Conservation (phyloP, 2,888 invertebrate species). For the Synergus itoensis region DNA sequence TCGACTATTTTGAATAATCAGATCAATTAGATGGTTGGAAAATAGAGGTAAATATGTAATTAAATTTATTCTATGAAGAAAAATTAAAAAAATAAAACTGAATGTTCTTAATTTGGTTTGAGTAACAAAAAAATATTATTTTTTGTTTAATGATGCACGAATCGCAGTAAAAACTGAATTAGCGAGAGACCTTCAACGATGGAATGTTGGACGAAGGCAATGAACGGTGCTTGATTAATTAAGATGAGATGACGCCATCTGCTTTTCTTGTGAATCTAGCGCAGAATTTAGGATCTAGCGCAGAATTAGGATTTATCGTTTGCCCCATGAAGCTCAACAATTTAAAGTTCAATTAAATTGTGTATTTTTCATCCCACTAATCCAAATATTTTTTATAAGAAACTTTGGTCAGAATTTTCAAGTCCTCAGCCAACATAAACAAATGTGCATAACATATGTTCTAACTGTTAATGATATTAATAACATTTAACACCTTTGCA, state of each 20-base stretch:
- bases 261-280: constrained; percentile 59
- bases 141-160: neutral
- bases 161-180: constrained; percentile 1
- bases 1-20: neutral
- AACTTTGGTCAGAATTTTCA: no score
- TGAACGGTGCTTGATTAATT: constrained; percentile 62
- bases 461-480: neutral
- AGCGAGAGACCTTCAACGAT: constrained; percentile 44
- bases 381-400: no score
- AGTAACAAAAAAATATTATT: neutral
- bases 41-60: neutral
- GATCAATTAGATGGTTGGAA: neutral
- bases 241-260: constrained; percentile 68
- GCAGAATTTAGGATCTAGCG: constrained; percentile 66
- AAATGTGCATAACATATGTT: neutral
- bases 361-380: neutral
- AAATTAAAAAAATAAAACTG: neutral
- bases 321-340: neutral
- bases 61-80: no score
- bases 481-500: neutral
- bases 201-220: constrained; percentile 43
- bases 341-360: neutral
- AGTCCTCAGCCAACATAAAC: no score
- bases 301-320: constrained; percentile 68
- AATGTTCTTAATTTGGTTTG: neutral